Base-by-base conservation (phyloP, 2,113 vertebrate genomes). In the Geococcyx californianus region DNA sequence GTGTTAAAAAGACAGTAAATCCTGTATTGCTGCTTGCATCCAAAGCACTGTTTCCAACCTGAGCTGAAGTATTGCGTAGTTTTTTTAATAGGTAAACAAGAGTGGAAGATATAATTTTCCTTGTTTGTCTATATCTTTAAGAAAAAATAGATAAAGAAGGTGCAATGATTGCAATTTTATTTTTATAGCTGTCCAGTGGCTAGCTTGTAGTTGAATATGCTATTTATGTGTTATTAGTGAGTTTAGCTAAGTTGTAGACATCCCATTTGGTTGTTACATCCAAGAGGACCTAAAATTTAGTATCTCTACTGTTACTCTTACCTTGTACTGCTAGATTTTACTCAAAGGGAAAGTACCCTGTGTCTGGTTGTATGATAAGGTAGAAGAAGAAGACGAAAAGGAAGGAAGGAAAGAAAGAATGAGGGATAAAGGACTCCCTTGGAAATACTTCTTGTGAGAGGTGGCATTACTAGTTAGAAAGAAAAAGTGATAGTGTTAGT, bases 381-480 rank as follows among this genome's bases (percentile, higher is more conserved):
- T 38, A 60, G 42, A 64, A 89, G 16, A 31, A 34, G 20, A 56
- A 77, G 31, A 56, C 10, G 45, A 55, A 40, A 49, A 52, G 25
- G 14, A 84, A 52, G 23, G 17, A 45, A 86, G 11, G 24, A 47
- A 87, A 34, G 19, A 49, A 44, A 34, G 18, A 52, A 47, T 24
- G 0, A 0, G 54, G 19, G 26, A 17, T n/a, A 91, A 78, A 75
- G 49, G 0, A 59, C 3, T 26, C 44, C 16, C 16, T 49, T 44
- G 58, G n/a, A 45, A 75, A n/a, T 79, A 31, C 4, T 70, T 75
- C 5, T 36, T 62, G 38, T 67, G 49, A 86, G 49, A 72, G 14
- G 12, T 33, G 16, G 4, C 29, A 33, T 81, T 82, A 33, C 34
- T 51, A 58, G 25, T n/a, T 64, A 33, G 10, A 62, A 40, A 11